Evolutionary conservation across 2,113 vertebrate species (phyloP).

Genomic region (Engystomops pustulosus): DNA sequence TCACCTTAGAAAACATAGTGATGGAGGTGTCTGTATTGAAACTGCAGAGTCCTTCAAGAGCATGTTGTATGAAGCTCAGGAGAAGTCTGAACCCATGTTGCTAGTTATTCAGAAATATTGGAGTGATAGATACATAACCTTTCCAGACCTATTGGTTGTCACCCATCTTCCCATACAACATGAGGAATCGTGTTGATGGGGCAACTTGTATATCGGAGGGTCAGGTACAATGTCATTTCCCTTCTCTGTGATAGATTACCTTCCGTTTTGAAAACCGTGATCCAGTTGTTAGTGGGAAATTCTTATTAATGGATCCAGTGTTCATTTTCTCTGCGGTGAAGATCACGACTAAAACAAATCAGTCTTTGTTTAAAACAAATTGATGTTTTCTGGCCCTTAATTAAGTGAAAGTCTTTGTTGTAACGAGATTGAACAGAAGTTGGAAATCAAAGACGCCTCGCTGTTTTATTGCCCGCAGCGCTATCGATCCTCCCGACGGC

Average conservation of each 20-base stretch:
- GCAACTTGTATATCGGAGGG: no score
- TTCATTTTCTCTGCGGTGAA: conserved; percentile 18
- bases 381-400: conserved; percentile 52
- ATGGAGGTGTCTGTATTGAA: background rate
- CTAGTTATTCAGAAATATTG: background rate
- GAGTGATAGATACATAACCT: no score
- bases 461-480: conserved; percentile 53
- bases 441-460: conserved; percentile 55
- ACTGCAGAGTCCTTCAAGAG: background rate
- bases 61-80: no score
- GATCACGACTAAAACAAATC: conserved; percentile 28
- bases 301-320: conserved; percentile 33
- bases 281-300: conserved; percentile 1
- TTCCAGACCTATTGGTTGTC: no score
- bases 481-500: conserved; percentile 49
- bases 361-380: conserved; percentile 50
- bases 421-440: conserved; percentile 53
- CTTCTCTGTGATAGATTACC: background rate
- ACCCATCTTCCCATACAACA: no score
- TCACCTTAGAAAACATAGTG: conserved; percentile 23
- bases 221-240: background rate
- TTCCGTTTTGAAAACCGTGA: background rate
- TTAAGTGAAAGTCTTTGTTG: conserved; percentile 52
- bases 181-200: no score
- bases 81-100: no score